These are phyloP conservation scores for Andrena dorsata DNA, from an alignment of 2,888 invertebrate genomes.

Conservation along the genomic window DNA sequence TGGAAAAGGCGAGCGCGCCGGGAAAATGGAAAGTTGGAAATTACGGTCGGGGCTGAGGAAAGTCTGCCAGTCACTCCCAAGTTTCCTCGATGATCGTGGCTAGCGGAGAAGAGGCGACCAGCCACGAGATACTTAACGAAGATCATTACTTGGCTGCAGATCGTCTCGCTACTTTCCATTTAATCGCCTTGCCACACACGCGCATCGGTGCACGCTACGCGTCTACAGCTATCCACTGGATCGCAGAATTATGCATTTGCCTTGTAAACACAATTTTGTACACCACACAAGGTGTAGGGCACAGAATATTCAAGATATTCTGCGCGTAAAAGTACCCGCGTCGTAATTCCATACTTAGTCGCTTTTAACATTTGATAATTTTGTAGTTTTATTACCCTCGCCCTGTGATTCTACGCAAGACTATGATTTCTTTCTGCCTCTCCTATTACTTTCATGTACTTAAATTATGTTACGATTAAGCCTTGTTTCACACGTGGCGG, in stretches of 20 bases:
- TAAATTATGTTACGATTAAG: background rate
- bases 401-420: background rate
- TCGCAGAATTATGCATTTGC: slow-evolving; percentile 15
- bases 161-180: slow-evolving; percentile 69
- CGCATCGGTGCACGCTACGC: slow-evolving; percentile 23
- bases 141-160: slow-evolving; percentile 67
- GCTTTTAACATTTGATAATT: background rate
- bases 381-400: background rate
- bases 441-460: background rate
- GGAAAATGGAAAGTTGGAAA: slow-evolving; percentile 71
- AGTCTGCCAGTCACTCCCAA: slow-evolving; percentile 49
- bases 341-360: no score
- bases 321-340: background rate
- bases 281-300: background rate
- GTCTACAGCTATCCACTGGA: background rate
- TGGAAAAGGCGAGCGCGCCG: slow-evolving; percentile 36
- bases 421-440: background rate
- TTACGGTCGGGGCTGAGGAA: slow-evolving; percentile 36
- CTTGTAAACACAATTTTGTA: background rate
- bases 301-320: background rate
- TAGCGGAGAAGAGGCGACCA: slow-evolving; percentile 46
- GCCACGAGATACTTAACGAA: slow-evolving; percentile 62
- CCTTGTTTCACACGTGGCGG: no score
- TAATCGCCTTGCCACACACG: slow-evolving; percentile 62
- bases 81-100: slow-evolving; percentile 59